Conservation (phyloP, 2,888 invertebrate species). For the Ashinkailepas kermadecensis region DNA sequence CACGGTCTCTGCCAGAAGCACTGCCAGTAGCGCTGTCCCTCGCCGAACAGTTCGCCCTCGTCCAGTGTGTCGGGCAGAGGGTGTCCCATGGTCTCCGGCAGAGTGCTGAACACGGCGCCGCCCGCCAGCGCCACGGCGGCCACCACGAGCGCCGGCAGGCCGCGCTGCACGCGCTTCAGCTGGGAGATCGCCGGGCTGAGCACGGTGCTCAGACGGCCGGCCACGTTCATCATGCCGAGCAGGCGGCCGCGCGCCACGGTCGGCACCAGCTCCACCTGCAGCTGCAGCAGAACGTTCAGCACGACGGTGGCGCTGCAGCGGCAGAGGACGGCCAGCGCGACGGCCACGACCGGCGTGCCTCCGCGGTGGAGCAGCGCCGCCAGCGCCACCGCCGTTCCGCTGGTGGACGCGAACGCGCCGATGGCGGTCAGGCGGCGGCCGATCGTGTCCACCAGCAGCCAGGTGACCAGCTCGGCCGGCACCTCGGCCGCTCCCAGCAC, state of each 20-base stretch:
- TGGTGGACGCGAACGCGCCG: no score
- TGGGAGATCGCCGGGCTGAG: constrained; percentile 22
- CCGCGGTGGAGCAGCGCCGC: neutral
- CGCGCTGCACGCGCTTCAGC: constrained; percentile 24
- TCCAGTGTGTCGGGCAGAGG: constrained; percentile 30
- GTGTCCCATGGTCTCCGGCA: constrained; percentile 31
- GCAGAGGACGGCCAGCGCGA: constrained; percentile 27
- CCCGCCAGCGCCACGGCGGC: constrained; percentile 28
- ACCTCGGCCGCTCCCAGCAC: constrained; percentile 29
- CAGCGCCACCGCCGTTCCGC: neutral
- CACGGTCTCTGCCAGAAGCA: constrained; percentile 1
- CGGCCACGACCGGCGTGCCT: neutral
- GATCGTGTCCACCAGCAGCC: constrained; percentile 27
- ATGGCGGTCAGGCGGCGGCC: constrained; percentile 27
- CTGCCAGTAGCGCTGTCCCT: constrained; percentile 27
- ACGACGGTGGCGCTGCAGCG: constrained; percentile 31
- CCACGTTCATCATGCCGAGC: constrained; percentile 11
- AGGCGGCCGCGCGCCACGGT: constrained; percentile 18
- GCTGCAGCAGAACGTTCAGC: constrained; percentile 28
- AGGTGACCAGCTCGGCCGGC: constrained; percentile 30
- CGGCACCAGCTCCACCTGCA: constrained; percentile 30
- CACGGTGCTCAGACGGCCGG: constrained; percentile 18
- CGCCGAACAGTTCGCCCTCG: constrained; percentile 30
- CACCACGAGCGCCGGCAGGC: constrained; percentile 27
- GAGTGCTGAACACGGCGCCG: constrained; percentile 23